Base-by-base conservation (phyloP, 2,113 vertebrate species). In the Morone chrysops region DNA sequence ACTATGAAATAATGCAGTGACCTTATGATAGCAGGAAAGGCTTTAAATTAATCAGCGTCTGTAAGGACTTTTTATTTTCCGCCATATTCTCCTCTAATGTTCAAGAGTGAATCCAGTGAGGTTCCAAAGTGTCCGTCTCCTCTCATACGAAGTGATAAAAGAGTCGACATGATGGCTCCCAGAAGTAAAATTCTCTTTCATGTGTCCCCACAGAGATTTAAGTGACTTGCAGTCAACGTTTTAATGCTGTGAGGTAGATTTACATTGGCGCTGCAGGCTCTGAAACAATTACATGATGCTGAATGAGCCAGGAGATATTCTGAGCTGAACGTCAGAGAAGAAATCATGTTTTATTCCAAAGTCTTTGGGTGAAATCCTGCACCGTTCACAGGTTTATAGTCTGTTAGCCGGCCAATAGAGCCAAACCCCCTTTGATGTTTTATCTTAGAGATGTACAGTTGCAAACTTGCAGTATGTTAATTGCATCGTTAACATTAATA, bases 81-180 rank as follows among this genome's bases (percentile, higher is more conserved):
- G 43, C 2, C 20, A 16, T 70, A 31, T 18, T 17, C 17, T 36
- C 41, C 40, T 54, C 31, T 61, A 1, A 36, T 14, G 56, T 31
- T 50, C 3, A 8, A 47, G 17, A 36, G 9, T 14, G 1, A 16
- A 16, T 36, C 57, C 25, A 6, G 5, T 5, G 70, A 73, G 25
- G 7, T 20, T 36, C 25, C n/a, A 1, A 9, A 51, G 45, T n/a
- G 20, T 7, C 18, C 17, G 1, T n/a, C 25, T 40, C 31, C 16
- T 61, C 59, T 75, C 31, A 7, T 38, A 6, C 63, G 38, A 56
- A 25, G 38, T 25, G 51, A 70, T 70, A 56, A 70, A 53, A 70
- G 17, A 14, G 10, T 67, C 47, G 36, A 48, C 22, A 31, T 8
- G 43, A 47, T 7, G 11, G 18, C 4, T n/a, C 40, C 18, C 18